Conservation (phyloP, 2,113 vertebrate genomes). For the Girardinichthys multiradiatus region DNA sequence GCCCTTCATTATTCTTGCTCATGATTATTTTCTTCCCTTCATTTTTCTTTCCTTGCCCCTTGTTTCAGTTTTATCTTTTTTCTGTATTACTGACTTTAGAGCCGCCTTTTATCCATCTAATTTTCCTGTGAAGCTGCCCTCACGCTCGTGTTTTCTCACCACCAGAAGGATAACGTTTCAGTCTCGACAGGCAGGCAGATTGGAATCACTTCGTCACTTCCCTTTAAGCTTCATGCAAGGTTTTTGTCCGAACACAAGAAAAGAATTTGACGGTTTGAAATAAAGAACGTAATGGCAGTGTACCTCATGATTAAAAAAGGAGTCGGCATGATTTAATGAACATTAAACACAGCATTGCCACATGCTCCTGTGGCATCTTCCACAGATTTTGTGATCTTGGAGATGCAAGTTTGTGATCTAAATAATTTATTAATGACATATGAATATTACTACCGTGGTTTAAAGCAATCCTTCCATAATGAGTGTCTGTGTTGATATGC, state of each 20-base stretch:
- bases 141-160: neutral
- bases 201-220: slow-evolving; percentile 33
- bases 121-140: neutral
- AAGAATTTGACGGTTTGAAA: too few relatives aligned
- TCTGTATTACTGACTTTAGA: neutral
- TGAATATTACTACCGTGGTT: neutral
- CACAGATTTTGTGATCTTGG: neutral
- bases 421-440: neutral
- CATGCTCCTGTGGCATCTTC: neutral
- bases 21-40: neutral
- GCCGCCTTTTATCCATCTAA: neutral
- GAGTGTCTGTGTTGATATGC: neutral
- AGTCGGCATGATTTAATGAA: too few relatives aligned
- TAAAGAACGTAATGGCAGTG: too few relatives aligned
- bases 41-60: neutral
- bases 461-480: neutral
- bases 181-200: slow-evolving; percentile 17
- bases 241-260: too few relatives aligned
- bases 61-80: neutral
- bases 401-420: neutral
- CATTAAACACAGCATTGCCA: neutral
- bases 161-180: slow-evolving; percentile 14
- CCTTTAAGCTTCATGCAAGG: slow-evolving; percentile 19
- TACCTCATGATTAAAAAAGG: too few relatives aligned
- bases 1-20: neutral